Evolutionary conservation across 2,113 vertebrate genomes (phyloP).

Genomic region (Clinocottus analis): DNA sequence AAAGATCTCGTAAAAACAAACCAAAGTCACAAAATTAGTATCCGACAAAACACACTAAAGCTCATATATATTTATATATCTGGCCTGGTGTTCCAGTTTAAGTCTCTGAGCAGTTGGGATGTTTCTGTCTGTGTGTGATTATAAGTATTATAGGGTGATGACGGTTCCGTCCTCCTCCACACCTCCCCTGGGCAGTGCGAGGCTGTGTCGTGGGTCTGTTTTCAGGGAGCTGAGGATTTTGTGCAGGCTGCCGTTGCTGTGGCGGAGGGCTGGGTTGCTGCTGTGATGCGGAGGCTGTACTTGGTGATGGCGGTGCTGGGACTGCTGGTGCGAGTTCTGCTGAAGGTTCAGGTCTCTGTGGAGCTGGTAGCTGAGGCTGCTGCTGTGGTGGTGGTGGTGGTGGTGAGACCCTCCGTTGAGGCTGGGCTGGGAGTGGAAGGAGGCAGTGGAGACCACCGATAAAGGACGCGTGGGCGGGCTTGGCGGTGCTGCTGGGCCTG

Average conservation of each 20-base stretch:
- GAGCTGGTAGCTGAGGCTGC: conserved; percentile 86
- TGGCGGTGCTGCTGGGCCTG: conserved; percentile 58
- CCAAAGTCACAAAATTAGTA: conserved; percentile 63
- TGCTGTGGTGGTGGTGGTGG: conserved; percentile 68
- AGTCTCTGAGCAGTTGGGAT: conserved; percentile 77
- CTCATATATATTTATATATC: conserved; percentile 47
- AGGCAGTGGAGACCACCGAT: conserved; percentile 84
- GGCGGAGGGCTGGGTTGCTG: conserved; percentile 84
- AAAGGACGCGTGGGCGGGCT: conserved; percentile 78
- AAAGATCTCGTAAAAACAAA: conserved; percentile 53
- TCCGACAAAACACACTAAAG: conserved; percentile 51
- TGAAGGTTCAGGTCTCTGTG: conserved; percentile 88
- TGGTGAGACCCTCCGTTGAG: conserved; percentile 85
- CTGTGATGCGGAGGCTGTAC: conserved; percentile 75
- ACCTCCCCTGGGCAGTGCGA: conserved; percentile 92
- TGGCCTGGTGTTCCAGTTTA: conserved; percentile 59
- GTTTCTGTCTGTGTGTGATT: conserved; percentile 43
- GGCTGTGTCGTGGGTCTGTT: conserved; percentile 93
- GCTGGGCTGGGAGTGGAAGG: conserved; percentile 86
- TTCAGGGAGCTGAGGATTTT: conserved; percentile 94
- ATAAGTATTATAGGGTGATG: conserved; percentile 91
- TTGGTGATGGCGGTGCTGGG: conserved; percentile 73
- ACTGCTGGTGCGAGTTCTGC: conserved; percentile 63
- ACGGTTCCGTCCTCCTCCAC: conserved; percentile 97
- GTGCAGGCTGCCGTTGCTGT: conserved; percentile 92